These are phyloP conservation scores for Elegia similella DNA, from an alignment of 2,888 invertebrate genomes.

Conservation along the genomic window DNA sequence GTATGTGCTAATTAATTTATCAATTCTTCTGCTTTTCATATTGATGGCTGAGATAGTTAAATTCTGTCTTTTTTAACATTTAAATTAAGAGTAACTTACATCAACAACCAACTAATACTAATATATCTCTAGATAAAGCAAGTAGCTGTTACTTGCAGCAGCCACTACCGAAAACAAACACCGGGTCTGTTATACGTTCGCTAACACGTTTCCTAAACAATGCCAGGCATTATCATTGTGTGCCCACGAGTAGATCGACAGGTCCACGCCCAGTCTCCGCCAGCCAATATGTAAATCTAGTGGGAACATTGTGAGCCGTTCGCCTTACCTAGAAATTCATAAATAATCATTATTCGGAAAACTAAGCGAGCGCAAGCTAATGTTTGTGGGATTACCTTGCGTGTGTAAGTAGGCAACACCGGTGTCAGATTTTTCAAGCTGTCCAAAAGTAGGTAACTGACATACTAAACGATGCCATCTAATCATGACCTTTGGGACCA, in stretches of 20 bases:
- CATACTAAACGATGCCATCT: too few relatives aligned
- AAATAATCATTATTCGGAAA: constrained; percentile 18
- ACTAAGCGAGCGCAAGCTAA: constrained; percentile 2
- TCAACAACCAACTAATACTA: too few relatives aligned
- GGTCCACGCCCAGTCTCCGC: constrained; percentile 50
- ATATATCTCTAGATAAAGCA: constrained; percentile 25
- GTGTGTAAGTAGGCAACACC: too few relatives aligned
- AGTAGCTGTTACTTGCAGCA: constrained; percentile 37
- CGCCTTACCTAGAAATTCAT: constrained; percentile 16
- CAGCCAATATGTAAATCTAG: constrained; percentile 44
- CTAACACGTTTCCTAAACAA: constrained; percentile 58
- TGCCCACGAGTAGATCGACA: constrained; percentile 38
- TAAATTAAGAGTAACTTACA: too few relatives aligned
- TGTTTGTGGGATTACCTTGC: background rate
- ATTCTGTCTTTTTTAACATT: too few relatives aligned
- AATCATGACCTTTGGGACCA: too few relatives aligned
- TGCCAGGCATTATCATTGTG: constrained; percentile 55
- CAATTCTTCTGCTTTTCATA: too few relatives aligned
- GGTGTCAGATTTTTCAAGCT: too few relatives aligned
- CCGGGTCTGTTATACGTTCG: constrained; percentile 39
- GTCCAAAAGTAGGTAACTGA: too few relatives aligned
- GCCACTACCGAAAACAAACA: constrained; percentile 65
- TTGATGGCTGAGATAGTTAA: too few relatives aligned
- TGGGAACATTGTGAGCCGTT: constrained; percentile 15
- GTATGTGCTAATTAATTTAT: too few relatives aligned